Conservation (phyloP, 2,113 vertebrate species). For the Oriolus oriolus region DNA sequence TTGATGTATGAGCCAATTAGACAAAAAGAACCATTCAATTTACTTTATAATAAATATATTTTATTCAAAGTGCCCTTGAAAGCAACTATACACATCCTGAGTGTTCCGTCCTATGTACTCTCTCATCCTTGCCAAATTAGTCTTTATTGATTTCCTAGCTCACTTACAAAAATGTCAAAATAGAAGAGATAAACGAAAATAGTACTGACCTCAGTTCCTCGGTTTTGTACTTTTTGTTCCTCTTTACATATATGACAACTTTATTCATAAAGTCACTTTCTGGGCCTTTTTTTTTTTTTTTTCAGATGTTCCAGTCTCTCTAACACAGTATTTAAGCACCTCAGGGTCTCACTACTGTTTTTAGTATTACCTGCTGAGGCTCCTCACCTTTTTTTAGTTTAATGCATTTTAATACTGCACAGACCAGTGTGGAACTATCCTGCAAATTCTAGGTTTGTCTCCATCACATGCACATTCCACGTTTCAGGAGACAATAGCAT, state of each 20-base stretch:
- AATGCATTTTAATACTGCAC: neutral
- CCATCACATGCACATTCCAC: neutral
- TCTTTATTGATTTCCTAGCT: slow-evolving; percentile 53
- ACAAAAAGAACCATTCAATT: slow-evolving; percentile 28
- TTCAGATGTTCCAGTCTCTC: neutral
- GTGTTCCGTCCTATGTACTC: slow-evolving; percentile 21
- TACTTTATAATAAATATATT: slow-evolving; percentile 33
- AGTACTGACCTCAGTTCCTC: slow-evolving; percentile 22
- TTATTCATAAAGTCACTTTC: neutral
- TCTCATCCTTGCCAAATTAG: slow-evolving; percentile 59
- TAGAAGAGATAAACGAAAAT: slow-evolving; percentile 50
- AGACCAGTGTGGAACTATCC: neutral
- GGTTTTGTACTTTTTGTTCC: slow-evolving; percentile 35
- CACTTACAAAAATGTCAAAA: slow-evolving; percentile 62
- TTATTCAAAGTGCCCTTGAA: slow-evolving; percentile 58
- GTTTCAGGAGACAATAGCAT: neutral
- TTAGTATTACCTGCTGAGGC: neutral
- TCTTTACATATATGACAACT: neutral
- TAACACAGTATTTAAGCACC: neutral
- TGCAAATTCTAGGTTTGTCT: neutral
- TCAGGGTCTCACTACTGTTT: neutral
- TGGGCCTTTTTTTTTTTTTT: neutral
- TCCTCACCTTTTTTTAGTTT: neutral
- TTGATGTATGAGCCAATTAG: slow-evolving; percentile 40
- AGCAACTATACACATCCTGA: slow-evolving; percentile 1